Conservation (phyloP, 2,888 invertebrate genomes). For the Pristionchus japonicus region DNA sequence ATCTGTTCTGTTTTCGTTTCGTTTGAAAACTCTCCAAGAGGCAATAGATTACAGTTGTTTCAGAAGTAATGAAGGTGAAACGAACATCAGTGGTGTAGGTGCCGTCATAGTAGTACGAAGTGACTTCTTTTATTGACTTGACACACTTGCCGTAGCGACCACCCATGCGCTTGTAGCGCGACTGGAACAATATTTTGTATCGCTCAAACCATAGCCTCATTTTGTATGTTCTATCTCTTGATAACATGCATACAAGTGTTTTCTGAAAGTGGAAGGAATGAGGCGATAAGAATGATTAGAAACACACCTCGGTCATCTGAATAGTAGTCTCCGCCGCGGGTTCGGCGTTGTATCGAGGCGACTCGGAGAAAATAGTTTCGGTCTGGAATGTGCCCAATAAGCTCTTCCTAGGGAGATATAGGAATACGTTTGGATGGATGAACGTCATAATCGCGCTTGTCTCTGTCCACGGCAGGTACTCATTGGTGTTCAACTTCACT, state of each 20-base stretch:
- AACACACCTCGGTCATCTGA: conserved; percentile 44
- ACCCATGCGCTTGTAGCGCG: conserved; percentile 49
- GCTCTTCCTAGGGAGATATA: no score
- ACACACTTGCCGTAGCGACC: conserved; percentile 54
- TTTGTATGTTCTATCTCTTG: no score
- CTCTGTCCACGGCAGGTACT: conserved; percentile 54
- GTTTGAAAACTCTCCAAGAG: no score
- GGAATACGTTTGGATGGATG: conserved; percentile 23
- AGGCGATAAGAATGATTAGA: no score
- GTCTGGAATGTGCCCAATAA: neutral
- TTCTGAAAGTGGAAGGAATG: neutral
- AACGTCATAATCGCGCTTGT: conserved; percentile 49
- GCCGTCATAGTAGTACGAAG: conserved; percentile 55
- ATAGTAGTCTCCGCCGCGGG: conserved; percentile 50
- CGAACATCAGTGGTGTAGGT: conserved; percentile 52
- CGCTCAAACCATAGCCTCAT: no score
- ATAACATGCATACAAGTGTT: no score
- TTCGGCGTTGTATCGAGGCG: conserved; percentile 48
- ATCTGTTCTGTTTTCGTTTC: no score
- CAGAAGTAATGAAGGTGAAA: no score
- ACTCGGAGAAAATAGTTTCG: conserved; percentile 51
- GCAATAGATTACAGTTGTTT: no score
- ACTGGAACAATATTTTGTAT: conserved; percentile 36
- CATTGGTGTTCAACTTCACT: conserved; percentile 50
- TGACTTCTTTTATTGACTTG: conserved; percentile 49